phyloP scores from a whole-genome alignment of 2,888 invertebrate genomes.

The Leuctra nigra region DNA sequence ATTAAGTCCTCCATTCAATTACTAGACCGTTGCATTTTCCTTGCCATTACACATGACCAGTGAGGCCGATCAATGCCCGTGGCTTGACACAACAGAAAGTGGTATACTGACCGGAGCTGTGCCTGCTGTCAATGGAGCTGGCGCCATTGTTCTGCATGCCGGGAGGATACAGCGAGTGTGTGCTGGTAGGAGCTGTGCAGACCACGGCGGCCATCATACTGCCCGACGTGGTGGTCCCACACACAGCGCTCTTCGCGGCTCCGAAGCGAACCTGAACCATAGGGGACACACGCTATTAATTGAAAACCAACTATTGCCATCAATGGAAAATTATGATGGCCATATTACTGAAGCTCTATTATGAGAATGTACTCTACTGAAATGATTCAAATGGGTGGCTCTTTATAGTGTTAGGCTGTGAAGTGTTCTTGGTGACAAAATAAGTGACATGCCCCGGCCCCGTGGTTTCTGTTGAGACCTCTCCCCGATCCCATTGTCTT shows the following conservation, averaged over 20 bases:
- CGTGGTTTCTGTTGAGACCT: too few relatives aligned
- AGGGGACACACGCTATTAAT: not conserved
- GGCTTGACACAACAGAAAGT: too few relatives aligned
- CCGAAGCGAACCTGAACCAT: constrained; percentile 24
- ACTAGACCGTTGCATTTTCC: too few relatives aligned
- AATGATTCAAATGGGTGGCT: too few relatives aligned
- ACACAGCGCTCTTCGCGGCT: constrained; percentile 50
- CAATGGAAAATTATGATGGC: not conserved
- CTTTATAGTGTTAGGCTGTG: too few relatives aligned
- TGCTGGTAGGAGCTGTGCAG: constrained; percentile 38
- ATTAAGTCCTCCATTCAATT: too few relatives aligned
- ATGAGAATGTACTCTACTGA: too few relatives aligned
- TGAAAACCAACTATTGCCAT: not conserved
- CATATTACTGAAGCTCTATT: too few relatives aligned
- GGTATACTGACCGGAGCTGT: not conserved
- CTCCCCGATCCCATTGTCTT: too few relatives aligned
- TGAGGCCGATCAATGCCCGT: not conserved
- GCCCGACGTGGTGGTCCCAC: constrained; percentile 49
- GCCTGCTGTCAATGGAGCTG: not conserved
- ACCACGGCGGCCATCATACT: constrained; percentile 64
- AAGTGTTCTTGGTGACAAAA: too few relatives aligned
- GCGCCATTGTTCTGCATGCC: not conserved
- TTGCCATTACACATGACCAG: too few relatives aligned
- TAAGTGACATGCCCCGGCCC: not conserved
- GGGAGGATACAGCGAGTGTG: constrained; percentile 7